These are phyloP conservation scores for Mobula birostris DNA, from an alignment of 2,113 vertebrate species.

Conservation along the genomic window DNA sequence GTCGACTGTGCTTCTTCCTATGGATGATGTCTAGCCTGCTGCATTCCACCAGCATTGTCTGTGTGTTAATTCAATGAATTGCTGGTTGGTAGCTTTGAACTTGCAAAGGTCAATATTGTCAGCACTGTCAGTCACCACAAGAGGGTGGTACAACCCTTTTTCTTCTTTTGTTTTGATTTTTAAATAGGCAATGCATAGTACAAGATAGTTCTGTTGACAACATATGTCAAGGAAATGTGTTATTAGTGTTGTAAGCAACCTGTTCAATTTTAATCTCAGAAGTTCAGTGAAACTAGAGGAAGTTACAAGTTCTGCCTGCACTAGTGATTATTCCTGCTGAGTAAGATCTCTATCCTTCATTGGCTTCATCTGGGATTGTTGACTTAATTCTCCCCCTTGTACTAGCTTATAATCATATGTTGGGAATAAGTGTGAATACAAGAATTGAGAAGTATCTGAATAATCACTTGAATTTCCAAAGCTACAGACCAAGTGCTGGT, in stretches of 20 bases:
- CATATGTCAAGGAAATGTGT: neutral
- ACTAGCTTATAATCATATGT: neutral
- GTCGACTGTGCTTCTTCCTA: no score
- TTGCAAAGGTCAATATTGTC: no score
- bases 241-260: neutral
- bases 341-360: neutral
- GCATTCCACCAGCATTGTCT: no score
- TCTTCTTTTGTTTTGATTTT: neutral
- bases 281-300: neutral
- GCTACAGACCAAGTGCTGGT: no score
- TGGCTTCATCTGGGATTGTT: neutral
- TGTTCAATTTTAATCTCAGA: neutral
- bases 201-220: neutral
- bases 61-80: neutral
- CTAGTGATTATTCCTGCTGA: neutral
- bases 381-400: neutral
- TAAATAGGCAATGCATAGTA: neutral
- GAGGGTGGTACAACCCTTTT: neutral
- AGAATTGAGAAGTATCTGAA: no score
- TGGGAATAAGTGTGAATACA: neutral
- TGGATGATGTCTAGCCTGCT: no score
- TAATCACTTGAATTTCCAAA: no score
- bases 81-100: neutral
- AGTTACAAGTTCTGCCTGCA: neutral
- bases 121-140: neutral